phyloP scores from a whole-genome alignment of 2,888 invertebrate genomes.

The Campopleginae sp. region DNA sequence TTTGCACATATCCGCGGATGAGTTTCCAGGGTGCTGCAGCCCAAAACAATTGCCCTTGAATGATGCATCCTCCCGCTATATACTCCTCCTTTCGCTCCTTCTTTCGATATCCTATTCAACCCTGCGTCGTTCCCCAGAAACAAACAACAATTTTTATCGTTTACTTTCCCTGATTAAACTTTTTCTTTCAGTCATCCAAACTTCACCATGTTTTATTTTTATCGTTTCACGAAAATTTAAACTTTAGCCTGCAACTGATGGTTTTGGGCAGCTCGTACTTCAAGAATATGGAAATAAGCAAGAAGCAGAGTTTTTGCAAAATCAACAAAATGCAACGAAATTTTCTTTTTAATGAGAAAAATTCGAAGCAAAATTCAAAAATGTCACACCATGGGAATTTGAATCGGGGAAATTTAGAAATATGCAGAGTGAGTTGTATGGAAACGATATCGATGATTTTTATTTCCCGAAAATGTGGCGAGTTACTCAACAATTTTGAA shows the following conservation, averaged over 20 bases:
- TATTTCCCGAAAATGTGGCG: no score
- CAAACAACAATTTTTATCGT: constrained; percentile 15
- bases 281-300: background rate
- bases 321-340: no score
- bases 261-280: background rate
- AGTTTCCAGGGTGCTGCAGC: constrained; percentile 64
- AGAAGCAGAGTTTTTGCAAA: no score
- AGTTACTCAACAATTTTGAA: no score
- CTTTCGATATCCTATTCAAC: constrained; percentile 12
- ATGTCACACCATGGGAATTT: no score
- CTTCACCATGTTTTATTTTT: background rate
- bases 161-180: background rate
- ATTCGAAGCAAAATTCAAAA: no score
- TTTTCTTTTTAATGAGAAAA: no score
- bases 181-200: background rate
- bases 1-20: constrained; percentile 65
- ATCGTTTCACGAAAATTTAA: background rate
- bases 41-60: constrained; percentile 68
- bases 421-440: no score
- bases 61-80: constrained; percentile 61
- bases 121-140: constrained; percentile 33
- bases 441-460: no score
- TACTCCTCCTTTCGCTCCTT: constrained; percentile 27
- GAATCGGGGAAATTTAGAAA: no score
- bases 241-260: background rate